These are phyloP conservation scores for Pinna nobilis DNA, from an alignment of 1,140 invertebrate species.

Conservation along the genomic window DNA sequence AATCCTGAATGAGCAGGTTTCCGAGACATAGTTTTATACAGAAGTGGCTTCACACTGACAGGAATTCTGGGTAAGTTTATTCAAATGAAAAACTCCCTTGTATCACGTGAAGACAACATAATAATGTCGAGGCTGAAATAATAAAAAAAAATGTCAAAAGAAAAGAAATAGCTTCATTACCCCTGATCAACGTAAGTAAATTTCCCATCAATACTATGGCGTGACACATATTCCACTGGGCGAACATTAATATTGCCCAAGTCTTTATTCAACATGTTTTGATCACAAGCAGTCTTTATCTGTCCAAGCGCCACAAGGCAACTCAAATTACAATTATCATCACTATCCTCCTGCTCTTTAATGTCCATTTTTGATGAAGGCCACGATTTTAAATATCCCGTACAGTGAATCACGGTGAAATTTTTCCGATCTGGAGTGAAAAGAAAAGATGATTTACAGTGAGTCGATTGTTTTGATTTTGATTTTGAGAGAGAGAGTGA, in stretches of 20 bases:
- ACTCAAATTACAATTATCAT: slow-evolving; percentile 86
- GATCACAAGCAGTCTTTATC: slow-evolving; percentile 60
- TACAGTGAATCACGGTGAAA: slow-evolving; percentile 89
- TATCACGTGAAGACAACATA: no score
- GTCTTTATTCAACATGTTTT: slow-evolving; percentile 21
- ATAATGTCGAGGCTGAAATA: no score
- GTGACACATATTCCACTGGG: slow-evolving; percentile 82
- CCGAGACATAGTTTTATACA: no score
- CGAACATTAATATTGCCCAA: slow-evolving; percentile 62
- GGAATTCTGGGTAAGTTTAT: no score
- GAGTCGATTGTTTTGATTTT: neutral
- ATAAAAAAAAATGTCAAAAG: no score
- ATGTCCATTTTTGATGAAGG: slow-evolving; percentile 83
- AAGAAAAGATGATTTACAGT: slow-evolving; percentile 11
- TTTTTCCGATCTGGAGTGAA: slow-evolving; percentile 80
- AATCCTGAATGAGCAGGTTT: no score
- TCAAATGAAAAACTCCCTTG: no score
- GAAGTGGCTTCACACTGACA: no score
- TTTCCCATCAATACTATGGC: slow-evolving; percentile 79
- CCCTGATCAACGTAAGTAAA: slow-evolving; percentile 83
- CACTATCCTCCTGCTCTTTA: slow-evolving; percentile 79
- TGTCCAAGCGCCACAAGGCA: slow-evolving; percentile 85
- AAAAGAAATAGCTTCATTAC: slow-evolving; percentile 77
- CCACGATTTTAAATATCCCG: slow-evolving; percentile 95
- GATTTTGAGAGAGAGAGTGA: no score